Evolutionary conservation across 2,113 vertebrate genomes (phyloP).

Genomic region (Morone chrysops): DNA sequence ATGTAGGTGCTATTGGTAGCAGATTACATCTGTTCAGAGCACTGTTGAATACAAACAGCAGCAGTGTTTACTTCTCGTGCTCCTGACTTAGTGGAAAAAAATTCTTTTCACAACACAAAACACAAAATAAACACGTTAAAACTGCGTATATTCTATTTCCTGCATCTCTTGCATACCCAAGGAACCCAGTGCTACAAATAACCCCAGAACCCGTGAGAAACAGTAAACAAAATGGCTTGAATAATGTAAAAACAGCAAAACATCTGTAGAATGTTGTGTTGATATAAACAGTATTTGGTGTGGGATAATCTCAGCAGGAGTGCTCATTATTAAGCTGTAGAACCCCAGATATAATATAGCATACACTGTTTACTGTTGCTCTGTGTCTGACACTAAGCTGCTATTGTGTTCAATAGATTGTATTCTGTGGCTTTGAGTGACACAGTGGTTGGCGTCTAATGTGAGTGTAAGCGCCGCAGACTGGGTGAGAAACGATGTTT

Average conservation of each 20-base stretch:
- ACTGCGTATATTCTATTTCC: not conserved
- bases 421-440: slow-evolving; percentile 70
- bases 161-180: not conserved
- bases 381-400: slow-evolving; percentile 66
- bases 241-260: slow-evolving; percentile 25
- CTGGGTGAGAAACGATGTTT: slow-evolving; percentile 71
- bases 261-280: slow-evolving; percentile 33
- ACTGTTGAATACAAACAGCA: not conserved
- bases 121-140: slow-evolving; percentile 1
- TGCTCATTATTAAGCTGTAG: slow-evolving; percentile 65
- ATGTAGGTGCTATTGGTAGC: not conserved
- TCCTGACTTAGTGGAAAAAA: slow-evolving; percentile 7
- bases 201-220: not conserved
- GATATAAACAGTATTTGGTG: slow-evolving; percentile 60
- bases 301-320: slow-evolving; percentile 60
- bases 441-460: slow-evolving; percentile 68
- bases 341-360: slow-evolving; percentile 40
- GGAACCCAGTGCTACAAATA: not conserved
- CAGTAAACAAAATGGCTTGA: slow-evolving; percentile 21
- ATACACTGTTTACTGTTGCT: slow-evolving; percentile 45
- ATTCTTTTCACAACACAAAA: not conserved
- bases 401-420: slow-evolving; percentile 70
- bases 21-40: not conserved
- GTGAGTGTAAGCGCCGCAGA: slow-evolving; percentile 60
- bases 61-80: not conserved